Evolutionary conservation across 2,888 invertebrate genomes (phyloP).

Genomic region (Platerodrilus igneus): DNA sequence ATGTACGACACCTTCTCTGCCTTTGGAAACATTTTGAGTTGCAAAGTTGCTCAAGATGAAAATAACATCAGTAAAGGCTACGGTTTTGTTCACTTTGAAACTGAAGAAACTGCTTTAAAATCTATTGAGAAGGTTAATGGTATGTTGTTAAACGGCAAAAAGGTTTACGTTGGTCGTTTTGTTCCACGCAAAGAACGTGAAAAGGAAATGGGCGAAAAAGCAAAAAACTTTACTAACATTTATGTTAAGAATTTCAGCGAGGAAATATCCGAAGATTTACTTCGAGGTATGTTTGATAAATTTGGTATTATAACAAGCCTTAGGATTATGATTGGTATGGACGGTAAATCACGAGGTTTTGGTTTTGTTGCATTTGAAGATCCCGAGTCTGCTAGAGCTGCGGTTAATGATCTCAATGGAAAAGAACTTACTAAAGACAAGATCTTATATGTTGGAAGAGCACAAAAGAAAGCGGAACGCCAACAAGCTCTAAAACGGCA

Average conservation of each 20-base stretch:
- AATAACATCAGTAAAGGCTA: slow-evolving; percentile 92
- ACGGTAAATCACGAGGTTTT: slow-evolving; percentile 92
- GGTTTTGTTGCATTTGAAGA: slow-evolving; percentile 99
- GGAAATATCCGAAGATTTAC: slow-evolving; percentile 84
- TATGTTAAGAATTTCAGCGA: slow-evolving; percentile 99
- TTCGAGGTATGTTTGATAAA: slow-evolving; percentile 86
- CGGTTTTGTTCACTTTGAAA: slow-evolving; percentile 98
- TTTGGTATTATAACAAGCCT: slow-evolving; percentile 90
- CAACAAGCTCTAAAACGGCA: slow-evolving; percentile 94
- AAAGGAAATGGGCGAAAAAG: slow-evolving; percentile 96
- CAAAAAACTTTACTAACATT: slow-evolving; percentile 95
- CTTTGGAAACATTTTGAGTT: slow-evolving; percentile 97
- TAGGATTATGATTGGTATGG: slow-evolving; percentile 90
- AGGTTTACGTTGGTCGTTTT: slow-evolving; percentile 97
- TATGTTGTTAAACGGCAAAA: slow-evolving; percentile 98
- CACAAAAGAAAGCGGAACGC: slow-evolving; percentile 98
- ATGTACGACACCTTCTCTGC: slow-evolving; percentile 99
- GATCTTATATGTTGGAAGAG: slow-evolving; percentile 91
- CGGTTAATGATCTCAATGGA: slow-evolving; percentile 84
- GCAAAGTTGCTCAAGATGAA: slow-evolving; percentile 97
- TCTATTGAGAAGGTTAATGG: slow-evolving; percentile 94
- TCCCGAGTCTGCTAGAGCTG: slow-evolving; percentile 91
- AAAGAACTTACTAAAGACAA: slow-evolving; percentile 76
- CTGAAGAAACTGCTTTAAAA: slow-evolving; percentile 94
- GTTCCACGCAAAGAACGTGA: slow-evolving; percentile 97